Conservation (phyloP, 2,888 invertebrate genomes). For the Dynastes hyllus region DNA sequence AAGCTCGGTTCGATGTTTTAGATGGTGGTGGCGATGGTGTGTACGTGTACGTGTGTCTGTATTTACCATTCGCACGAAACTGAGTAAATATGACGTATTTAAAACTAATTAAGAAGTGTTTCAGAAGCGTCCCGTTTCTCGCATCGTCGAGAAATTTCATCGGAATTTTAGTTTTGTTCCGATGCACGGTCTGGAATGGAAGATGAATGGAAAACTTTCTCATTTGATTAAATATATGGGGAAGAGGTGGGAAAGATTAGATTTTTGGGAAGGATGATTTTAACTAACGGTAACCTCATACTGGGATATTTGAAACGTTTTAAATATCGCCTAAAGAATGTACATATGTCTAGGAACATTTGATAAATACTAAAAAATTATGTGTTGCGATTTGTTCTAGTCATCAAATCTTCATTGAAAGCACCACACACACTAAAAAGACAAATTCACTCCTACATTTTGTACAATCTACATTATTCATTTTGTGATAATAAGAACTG, state of each 20-base stretch:
- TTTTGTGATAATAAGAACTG: too few relatives aligned
- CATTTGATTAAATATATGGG: conserved; percentile 1
- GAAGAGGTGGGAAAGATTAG: neutral
- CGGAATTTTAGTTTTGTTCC: conserved; percentile 20
- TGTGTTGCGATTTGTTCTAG: too few relatives aligned
- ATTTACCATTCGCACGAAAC: conserved; percentile 31
- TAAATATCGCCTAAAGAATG: too few relatives aligned
- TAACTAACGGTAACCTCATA: too few relatives aligned
- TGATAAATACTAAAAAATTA: too few relatives aligned
- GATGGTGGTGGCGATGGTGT: neutral
- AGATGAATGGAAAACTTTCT: neutral
- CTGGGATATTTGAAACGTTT: too few relatives aligned
- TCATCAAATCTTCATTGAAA: too few relatives aligned
- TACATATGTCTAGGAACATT: too few relatives aligned
- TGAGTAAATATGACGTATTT: conserved; percentile 44
- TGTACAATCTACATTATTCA: too few relatives aligned
- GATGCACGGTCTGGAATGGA: neutral
- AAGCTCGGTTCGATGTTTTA: conserved; percentile 45
- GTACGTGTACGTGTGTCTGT: neutral
- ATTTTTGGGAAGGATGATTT: too few relatives aligned
- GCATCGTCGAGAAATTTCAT: neutral
- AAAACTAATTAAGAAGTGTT: conserved; percentile 47
- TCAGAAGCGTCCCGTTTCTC: conserved; percentile 16
- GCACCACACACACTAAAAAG: too few relatives aligned
- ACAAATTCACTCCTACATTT: too few relatives aligned